phyloP scores from a whole-genome alignment of 2,113 vertebrate species.

The Eulemur macaco region DNA sequence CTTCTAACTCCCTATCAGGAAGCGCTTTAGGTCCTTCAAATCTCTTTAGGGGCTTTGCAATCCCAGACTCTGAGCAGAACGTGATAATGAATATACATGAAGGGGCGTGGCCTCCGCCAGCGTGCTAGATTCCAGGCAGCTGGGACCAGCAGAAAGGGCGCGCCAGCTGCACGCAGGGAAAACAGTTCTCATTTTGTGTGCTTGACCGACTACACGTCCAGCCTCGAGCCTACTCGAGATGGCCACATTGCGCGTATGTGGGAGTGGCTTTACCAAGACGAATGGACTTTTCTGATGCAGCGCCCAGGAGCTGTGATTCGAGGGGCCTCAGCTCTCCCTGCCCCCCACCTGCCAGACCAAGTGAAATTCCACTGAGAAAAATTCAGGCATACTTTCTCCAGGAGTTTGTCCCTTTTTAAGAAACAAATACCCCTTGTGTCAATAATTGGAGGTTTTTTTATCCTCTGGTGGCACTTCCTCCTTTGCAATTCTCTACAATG shows the following conservation, averaged over 20 bases:
- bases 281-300: constrained; percentile 17
- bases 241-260: neutral
- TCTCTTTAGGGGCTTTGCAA: neutral
- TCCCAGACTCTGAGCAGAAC: neutral
- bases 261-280: neutral
- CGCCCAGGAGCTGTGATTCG: neutral
- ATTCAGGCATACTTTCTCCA: constrained; percentile 7
- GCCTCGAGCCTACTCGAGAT: neutral
- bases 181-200: constrained; percentile 57
- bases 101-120: neutral
- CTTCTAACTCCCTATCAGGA: neutral
- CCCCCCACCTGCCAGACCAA: constrained; percentile 45
- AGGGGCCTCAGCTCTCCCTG: neutral
- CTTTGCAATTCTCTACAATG: neutral
- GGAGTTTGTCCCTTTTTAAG: constrained; percentile 35
- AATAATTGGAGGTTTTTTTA: constrained; percentile 32
- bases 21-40: neutral
- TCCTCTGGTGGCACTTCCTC: neutral
- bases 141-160: neutral
- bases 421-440: constrained; percentile 30
- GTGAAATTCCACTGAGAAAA: constrained; percentile 59
- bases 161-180: constrained; percentile 52
- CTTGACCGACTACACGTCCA: neutral
- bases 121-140: neutral
- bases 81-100: constrained; percentile 63